A percentile compares a stretch with the other conserved stretches of the same genome.
Conservation (phyloP, 2,113 vertebrate species). For the Tyrannus savana region DNA sequence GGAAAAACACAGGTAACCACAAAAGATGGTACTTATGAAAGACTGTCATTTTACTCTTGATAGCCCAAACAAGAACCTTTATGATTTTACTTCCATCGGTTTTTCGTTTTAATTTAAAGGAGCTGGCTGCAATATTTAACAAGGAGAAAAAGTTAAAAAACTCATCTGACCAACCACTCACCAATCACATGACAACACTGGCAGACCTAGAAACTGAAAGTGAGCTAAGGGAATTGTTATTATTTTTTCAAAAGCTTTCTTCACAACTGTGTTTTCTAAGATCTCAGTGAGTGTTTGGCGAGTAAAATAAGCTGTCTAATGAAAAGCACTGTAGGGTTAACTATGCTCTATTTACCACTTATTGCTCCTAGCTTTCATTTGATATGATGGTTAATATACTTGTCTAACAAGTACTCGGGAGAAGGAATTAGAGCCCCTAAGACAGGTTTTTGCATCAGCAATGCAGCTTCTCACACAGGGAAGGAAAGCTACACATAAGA, state of each 20-base stretch:
- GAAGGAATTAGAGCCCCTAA: background rate
- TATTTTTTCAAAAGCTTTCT: background rate
- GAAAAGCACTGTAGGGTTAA: background rate
- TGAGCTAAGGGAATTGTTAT: background rate
- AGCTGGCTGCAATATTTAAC: background rate
- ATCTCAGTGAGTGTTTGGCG: background rate
- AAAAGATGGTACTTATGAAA: background rate
- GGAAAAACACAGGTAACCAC: constrained; percentile 12
- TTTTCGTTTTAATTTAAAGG: background rate
- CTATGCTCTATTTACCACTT: constrained; percentile 34
- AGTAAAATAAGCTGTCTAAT: background rate
- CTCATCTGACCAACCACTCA: background rate
- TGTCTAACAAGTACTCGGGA: background rate
- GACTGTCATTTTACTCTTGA: background rate
- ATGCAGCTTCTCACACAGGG: background rate
- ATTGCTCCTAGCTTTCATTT: constrained; percentile 70
- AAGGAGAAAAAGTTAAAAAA: background rate
- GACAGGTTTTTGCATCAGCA: background rate
- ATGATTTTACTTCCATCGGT: background rate
- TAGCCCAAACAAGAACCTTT: background rate
- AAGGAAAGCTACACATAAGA: background rate
- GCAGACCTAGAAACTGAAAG: background rate
- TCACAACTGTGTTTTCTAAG: background rate
- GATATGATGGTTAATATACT: constrained; percentile 39
- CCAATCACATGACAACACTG: background rate